A percentile compares a stretch with the other conserved stretches of the same genome.
Conservation (phyloP, 2,113 vertebrate species). For the Podiceps cristatus region DNA sequence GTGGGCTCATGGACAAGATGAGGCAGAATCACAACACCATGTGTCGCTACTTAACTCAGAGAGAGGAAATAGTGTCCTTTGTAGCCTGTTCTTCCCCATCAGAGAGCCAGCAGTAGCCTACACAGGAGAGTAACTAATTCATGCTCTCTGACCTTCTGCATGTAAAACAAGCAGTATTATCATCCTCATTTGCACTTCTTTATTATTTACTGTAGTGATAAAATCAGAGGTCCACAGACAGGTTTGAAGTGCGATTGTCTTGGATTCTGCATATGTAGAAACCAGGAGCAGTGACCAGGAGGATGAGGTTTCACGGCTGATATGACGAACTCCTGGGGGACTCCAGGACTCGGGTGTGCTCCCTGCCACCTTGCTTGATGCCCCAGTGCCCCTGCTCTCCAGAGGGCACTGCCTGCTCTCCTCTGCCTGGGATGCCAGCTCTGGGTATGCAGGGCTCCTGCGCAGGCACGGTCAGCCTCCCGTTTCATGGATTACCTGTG, state of each 20-base stretch:
- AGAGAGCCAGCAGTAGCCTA: background rate
- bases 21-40: background rate
- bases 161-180: slow-evolving; percentile 56
- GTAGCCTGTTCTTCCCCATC: background rate
- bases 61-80: background rate
- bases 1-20: accelerated
- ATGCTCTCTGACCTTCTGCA: slow-evolving; percentile 45
- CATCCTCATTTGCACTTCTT: slow-evolving; percentile 54
- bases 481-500: background rate
- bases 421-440: background rate
- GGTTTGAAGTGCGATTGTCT: background rate
- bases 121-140: slow-evolving; percentile 35
- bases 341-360: background rate
- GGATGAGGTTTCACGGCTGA: background rate
- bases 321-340: accelerated
- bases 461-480: accelerated
- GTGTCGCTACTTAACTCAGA: background rate
- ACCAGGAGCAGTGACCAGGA: background rate
- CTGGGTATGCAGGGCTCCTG: background rate
- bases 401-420: background rate
- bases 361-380: background rate
- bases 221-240: background rate
- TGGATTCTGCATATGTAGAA: background rate
- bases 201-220: background rate
- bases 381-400: background rate